Conservation (phyloP, 2,888 invertebrate species). For the Papilio protenor region DNA sequence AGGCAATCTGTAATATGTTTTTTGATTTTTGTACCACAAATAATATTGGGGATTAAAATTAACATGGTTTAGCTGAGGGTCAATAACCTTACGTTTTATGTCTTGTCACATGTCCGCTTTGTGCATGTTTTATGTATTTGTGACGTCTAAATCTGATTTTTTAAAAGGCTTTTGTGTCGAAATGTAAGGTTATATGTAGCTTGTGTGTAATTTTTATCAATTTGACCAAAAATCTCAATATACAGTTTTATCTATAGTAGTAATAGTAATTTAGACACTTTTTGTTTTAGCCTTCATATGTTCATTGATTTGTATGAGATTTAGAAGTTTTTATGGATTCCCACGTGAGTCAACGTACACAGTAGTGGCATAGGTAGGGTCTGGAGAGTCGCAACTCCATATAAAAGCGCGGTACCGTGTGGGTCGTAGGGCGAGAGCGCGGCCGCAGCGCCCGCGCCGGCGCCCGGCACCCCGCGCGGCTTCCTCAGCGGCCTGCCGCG, state of each 20-base stretch:
- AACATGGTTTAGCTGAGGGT: conserved; percentile 51
- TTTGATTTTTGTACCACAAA: not conserved
- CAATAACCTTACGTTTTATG: conserved; percentile 54
- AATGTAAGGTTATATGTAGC: conserved; percentile 24
- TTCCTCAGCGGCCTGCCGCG: conserved; percentile 78
- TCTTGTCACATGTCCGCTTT: conserved; percentile 64
- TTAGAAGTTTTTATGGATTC: not conserved
- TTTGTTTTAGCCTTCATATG: not conserved
- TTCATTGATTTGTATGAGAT: not conserved
- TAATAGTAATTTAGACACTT: no score
- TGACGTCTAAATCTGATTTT: conserved; percentile 53
- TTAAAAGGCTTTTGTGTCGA: conserved; percentile 24
- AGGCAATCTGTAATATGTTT: not conserved
- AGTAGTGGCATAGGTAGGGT: not conserved
- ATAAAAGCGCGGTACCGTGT: conserved; percentile 7
- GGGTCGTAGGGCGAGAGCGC: conserved; percentile 18
- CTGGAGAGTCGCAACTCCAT: not conserved
- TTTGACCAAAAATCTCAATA: not conserved
- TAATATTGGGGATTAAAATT: conserved; percentile 31
- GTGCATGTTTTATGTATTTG: conserved; percentile 65
- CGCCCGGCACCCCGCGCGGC: conserved; percentile 57
- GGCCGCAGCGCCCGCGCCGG: conserved; percentile 38
- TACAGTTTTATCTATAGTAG: no score
- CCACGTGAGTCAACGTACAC: not conserved
- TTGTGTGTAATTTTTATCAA: not conserved